Evolutionary conservation across 2,888 invertebrate genomes (phyloP).

Genomic region (Hedya salicella): DNA sequence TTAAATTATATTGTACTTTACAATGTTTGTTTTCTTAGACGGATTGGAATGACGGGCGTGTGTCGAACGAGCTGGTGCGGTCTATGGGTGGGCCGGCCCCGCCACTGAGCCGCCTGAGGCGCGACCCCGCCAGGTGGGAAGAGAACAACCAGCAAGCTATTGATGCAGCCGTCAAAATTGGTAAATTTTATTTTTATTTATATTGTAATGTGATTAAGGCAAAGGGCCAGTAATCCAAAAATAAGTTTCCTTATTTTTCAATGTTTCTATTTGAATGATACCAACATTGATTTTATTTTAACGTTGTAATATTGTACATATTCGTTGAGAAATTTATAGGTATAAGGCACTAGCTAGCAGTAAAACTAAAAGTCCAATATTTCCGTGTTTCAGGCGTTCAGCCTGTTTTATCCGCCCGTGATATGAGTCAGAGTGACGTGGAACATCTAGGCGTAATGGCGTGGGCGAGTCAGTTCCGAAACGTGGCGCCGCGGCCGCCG

Average conservation of each 20-base stretch:
- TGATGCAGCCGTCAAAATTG: slow-evolving; percentile 88
- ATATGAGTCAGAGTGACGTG: slow-evolving; percentile 97
- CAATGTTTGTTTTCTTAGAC: slow-evolving; percentile 84
- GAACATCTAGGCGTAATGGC: slow-evolving; percentile 99
- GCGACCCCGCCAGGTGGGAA: slow-evolving; percentile 92
- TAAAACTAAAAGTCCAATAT: not conserved
- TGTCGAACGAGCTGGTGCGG: slow-evolving; percentile 94
- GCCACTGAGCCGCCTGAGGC: slow-evolving; percentile 90
- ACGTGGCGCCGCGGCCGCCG: no score
- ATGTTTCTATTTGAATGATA: no score
- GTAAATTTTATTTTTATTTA: slow-evolving; percentile 57
- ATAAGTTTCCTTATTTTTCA: no score
- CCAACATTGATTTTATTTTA: no score
- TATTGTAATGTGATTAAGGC: not conserved
- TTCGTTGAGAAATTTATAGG: no score
- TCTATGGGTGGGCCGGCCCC: slow-evolving; percentile 95
- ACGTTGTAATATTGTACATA: no score
- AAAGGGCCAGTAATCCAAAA: no score
- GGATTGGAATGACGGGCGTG: slow-evolving; percentile 98
- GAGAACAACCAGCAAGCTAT: slow-evolving; percentile 92
- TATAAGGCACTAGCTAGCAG: no score
- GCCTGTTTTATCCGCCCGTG: slow-evolving; percentile 95
- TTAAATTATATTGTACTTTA: not conserved
- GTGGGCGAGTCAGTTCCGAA: slow-evolving; percentile 95
- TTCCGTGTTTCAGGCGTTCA: slow-evolving; percentile 87